phyloP scores from a whole-genome alignment of 2,797 vertebrate species.

The Chiroxiphia lanceolata region DNA sequence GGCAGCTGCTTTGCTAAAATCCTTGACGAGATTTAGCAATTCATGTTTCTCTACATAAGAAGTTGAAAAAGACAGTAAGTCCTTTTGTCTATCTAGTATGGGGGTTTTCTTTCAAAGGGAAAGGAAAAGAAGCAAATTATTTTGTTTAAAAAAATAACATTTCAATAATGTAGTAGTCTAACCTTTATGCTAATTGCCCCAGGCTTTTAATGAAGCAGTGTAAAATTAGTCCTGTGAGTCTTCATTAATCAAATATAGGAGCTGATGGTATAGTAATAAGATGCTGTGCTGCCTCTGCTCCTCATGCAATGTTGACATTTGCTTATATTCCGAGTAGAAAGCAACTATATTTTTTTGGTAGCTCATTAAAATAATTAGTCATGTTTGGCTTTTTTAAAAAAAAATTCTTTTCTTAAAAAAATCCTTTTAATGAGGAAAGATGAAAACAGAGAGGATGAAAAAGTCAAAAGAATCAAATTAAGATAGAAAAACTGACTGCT shows the following conservation, averaged over 20 bases:
- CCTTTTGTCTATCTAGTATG: neutral
- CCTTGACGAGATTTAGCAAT: neutral
- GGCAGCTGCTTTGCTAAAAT: constrained; percentile 6
- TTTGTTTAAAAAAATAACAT: neutral
- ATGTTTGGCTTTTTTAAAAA: neutral
- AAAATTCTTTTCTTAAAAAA: constrained; percentile 37
- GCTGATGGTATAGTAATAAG: constrained; percentile 27
- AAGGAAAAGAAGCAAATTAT: constrained; percentile 8
- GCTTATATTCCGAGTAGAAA: constrained; percentile 55
- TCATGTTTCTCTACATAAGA: neutral
- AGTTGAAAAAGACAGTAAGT: neutral
- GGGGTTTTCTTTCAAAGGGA: neutral
- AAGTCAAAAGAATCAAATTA: constrained; percentile 66
- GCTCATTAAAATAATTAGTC: constrained; percentile 69
- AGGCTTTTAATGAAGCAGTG: constrained; percentile 59
- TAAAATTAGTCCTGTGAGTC: constrained; percentile 67
- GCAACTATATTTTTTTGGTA: neutral
- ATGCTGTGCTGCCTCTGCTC: constrained; percentile 34
- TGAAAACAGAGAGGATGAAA: constrained; percentile 47
- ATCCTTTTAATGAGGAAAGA: constrained; percentile 58
- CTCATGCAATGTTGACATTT: constrained; percentile 46
- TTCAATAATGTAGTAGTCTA: constrained; percentile 54
- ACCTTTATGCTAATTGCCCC: constrained; percentile 65
- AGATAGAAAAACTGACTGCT: constrained; percentile 49
- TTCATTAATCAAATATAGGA: constrained; percentile 69